Conservation (phyloP, 2,797 vertebrate species). For the Falco concolor region DNA sequence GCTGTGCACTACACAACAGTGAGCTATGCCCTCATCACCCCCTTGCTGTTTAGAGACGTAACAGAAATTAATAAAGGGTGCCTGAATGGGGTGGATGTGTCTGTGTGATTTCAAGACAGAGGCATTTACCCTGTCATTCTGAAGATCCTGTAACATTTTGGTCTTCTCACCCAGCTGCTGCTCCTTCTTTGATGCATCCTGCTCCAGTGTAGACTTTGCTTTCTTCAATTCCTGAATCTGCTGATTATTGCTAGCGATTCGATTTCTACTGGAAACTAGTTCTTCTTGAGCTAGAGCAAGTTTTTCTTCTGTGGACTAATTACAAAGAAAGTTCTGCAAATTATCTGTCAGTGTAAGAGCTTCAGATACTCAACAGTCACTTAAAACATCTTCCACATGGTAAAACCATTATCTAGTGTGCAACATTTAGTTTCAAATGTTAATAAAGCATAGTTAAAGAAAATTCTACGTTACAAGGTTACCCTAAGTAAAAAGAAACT, state of each 20-base stretch:
- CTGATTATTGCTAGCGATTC: conserved; percentile 80
- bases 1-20: not conserved
- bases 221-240: conserved; percentile 85
- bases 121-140: conserved; percentile 84
- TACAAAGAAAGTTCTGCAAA: conserved; percentile 34
- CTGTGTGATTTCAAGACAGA: not conserved
- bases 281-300: conserved; percentile 88
- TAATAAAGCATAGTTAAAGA: not conserved
- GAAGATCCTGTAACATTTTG: conserved; percentile 77
- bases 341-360: not conserved
- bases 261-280: conserved; percentile 84
- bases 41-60: not conserved
- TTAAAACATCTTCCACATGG: not conserved
- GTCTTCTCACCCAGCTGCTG: conserved; percentile 80
- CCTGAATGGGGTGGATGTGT: not conserved
- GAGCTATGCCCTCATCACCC: not conserved
- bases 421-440: not conserved
- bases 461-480: not conserved
- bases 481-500: not conserved
- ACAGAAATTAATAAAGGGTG: not conserved
- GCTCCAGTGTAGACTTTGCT: conserved; percentile 73
- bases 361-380: not conserved
- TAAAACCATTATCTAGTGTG: not conserved
- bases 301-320: conserved; percentile 87
- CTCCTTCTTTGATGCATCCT: conserved; percentile 79